Evolutionary conservation across 2,888 invertebrate genomes (phyloP), one percentile per base, ranked within the genome.

Genomic region (Sylvicola cinctus): DNA sequence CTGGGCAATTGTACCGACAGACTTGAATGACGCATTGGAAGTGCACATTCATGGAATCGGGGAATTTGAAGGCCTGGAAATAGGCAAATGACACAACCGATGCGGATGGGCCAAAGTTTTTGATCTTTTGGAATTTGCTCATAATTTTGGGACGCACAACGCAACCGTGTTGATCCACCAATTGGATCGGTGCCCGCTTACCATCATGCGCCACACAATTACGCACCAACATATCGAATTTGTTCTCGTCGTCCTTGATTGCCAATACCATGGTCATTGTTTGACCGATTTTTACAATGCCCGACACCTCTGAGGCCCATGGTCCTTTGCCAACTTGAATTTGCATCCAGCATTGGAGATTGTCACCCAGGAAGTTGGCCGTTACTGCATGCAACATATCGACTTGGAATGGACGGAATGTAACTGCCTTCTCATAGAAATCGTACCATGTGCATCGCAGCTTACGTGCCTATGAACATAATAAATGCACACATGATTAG

Each of bases 201-300:
- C 90, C 90, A 48, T 90, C 90, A 50, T 90, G 90, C 28, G 90
- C 90, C 15, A 90, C 87, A 56, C 90, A 90, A 54, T 90, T 90
- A 41, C 90, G 68, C 25, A 90, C 88, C 42, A 90, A 58, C 88
- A 90, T 90, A 49, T 90, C 90, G 56, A 90, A 90, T 62, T 90
- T 90, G 49, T 87, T 88, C 58, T 90, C 90, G 46, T 90, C 88
- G 46, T 90, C 90, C 58, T 90, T 90, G 49, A 90, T 90, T 15
- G 90, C 90, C 39, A 90, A 63, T 10, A 90, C 90, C 90, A 90
- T 90, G 10, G 90, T 90, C 90, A 90, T 90, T 0, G 90, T 90
- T 54, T 90, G 90, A 16, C 90, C 90, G 43, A 90, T 90, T 61
- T 90, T 90, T 8, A 90, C 90, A 48, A 90, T 87, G 35, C 90